phyloP scores from a whole-genome alignment of 2,888 invertebrate genomes.

The Drosophila kokeensis region DNA sequence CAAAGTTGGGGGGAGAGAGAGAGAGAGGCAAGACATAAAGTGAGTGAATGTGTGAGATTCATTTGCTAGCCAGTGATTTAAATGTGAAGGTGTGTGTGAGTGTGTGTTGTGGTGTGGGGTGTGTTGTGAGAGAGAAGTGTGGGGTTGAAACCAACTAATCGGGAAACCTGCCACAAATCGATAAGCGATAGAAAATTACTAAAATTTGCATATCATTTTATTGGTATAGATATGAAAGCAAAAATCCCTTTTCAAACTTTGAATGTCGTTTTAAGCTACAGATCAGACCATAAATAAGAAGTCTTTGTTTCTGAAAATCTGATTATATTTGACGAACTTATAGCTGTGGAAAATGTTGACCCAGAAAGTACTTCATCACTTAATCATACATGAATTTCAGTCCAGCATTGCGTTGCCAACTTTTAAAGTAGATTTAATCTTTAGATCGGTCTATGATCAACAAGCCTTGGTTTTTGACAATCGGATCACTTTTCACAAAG shows the following conservation, averaged over 20 bases:
- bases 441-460: accelerated
- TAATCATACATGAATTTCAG: background rate
- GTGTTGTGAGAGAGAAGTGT: constrained; percentile 18
- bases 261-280: background rate
- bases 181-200: background rate
- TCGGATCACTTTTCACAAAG: too few species aligned
- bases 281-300: background rate
- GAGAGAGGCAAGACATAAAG: constrained; percentile 44
- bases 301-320: background rate
- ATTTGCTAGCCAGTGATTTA: constrained; percentile 46
- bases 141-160: constrained; percentile 17
- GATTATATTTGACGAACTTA: background rate
- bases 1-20: constrained; percentile 11
- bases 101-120: constrained; percentile 27
- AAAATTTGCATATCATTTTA: background rate
- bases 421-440: background rate
- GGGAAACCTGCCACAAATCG: constrained; percentile 10
- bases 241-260: background rate
- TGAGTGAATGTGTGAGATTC: constrained; percentile 42
- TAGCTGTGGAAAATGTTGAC: background rate
- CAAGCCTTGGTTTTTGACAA: too few species aligned
- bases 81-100: constrained; percentile 33
- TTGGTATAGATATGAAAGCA: background rate
- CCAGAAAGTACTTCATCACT: background rate
- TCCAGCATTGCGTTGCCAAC: background rate